These are phyloP conservation scores for Trilocha varians DNA, from an alignment of 2,888 invertebrate genomes.

Conservation along the genomic window DNA sequence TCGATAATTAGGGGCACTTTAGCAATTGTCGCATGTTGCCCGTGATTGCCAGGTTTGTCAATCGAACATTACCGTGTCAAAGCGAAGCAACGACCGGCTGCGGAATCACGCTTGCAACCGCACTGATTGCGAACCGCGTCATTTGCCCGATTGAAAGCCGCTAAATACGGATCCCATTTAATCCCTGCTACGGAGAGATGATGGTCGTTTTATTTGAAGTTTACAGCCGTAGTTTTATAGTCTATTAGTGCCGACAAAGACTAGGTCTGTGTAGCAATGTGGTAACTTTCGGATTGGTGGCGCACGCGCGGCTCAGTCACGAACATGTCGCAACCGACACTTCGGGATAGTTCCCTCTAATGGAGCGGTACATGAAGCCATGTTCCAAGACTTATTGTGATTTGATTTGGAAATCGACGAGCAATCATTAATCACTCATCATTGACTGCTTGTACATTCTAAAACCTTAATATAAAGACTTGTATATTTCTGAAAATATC, in stretches of 20 bases:
- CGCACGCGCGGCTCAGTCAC: conserved; percentile 32
- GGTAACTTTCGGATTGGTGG: conserved; percentile 17
- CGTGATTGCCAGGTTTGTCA: conserved; percentile 25
- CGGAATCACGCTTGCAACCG: conserved; percentile 31
- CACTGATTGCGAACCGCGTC: conserved; percentile 28
- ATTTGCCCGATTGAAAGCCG: conserved; percentile 17
- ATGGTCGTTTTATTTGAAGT: conserved; percentile 5
- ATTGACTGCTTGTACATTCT: no score
- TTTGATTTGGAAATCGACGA: conserved; percentile 15
- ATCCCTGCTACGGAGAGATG: conserved; percentile 13
- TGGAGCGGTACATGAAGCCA: conserved; percentile 16
- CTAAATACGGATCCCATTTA: conserved; percentile 25
- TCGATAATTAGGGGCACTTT: conserved; percentile 27
- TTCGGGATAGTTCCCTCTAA: conserved; percentile 23
- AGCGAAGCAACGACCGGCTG: conserved; percentile 21
- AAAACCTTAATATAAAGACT: no score
- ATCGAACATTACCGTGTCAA: conserved; percentile 24
- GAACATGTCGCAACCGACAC: conserved; percentile 37
- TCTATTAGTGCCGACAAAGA: conserved; percentile 8
- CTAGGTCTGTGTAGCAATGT: conserved; percentile 19
- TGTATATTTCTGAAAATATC: no score
- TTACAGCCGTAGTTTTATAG: background rate
- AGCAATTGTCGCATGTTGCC: conserved; percentile 19
- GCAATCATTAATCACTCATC: background rate
- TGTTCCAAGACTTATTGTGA: conserved; percentile 30